Conservation (phyloP, 2,797 vertebrate species). For the Leptatherina wallacei region DNA sequence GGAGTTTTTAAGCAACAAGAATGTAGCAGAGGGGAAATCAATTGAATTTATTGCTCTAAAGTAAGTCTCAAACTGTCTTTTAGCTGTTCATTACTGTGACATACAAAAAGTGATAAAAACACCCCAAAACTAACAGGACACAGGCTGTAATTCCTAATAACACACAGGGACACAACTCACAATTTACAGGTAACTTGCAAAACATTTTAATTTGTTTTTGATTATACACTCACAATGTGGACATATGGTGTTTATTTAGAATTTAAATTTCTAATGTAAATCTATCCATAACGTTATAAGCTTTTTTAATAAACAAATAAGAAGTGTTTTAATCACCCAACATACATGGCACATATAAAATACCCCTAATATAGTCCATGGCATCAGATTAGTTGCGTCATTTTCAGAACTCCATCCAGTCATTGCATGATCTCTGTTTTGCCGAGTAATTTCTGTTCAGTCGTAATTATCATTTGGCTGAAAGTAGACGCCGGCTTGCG, state of each 20-base stretch:
- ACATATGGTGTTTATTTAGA: background rate
- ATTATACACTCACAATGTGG: background rate
- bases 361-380: too few species aligned
- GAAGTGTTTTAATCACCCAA: background rate
- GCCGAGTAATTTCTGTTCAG: background rate
- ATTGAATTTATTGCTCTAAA: background rate
- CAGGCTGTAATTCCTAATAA: background rate
- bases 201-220: background rate
- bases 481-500: background rate
- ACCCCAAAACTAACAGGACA: background rate
- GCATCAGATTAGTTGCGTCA: background rate
- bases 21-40: background rate
- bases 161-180: too few species aligned
- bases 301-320: background rate
- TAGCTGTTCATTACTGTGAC: background rate
- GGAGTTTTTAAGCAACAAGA: slow-evolving; percentile 4
- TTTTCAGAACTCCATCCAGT: too few species aligned
- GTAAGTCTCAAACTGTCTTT: background rate
- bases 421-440: background rate
- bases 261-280: background rate
- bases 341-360: too few species aligned
- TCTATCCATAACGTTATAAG: background rate
- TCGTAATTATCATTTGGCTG: slow-evolving; percentile 4
- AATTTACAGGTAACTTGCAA: background rate
- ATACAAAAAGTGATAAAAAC: background rate